Evolutionary conservation across 2,888 invertebrate species (phyloP), one percentile per base, ranked within the genome.

Genomic region (Ommatoiulus sabulosus): DNA sequence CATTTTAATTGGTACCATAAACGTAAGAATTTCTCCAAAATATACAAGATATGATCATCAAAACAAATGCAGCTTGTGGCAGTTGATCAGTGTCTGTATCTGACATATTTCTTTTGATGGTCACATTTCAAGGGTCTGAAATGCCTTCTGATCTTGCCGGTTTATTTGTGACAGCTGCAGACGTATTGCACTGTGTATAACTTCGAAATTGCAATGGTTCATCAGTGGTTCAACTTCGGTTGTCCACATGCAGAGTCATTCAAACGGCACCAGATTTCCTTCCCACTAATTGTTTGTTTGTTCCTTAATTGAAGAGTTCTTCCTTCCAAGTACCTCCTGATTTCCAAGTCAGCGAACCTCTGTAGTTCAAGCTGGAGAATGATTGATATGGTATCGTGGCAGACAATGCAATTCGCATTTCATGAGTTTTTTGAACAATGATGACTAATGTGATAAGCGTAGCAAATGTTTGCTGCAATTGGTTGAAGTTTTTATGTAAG

Each of bases 211-310:
- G 57, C 17, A 5, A 46, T 15, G 57, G 57, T 57, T 57, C 57
- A 57, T 17, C 57, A 17, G 57, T 57, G 57, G 57, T 17, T 57
- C 2, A 57, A 57, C 57, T 57, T 57, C 5, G 57, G 57, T 57
- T 57, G 57, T 57, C 57, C 57, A 57, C 57, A 57, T 57, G 57
- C 57, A 57, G 57, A 57, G 17, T 57, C 57, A 57, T 57, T 57
- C 17, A 17, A 57, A 17, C 10, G 57, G 17, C 57, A 57, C 57
- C 57, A 57, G 17, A 5, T 15, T 57, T 57, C 57, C 3, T 57
- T 17, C 57, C 15, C 57, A 12, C 15, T 57, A 57, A 57, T 57
- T 57, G 57, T 57, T 57, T 57, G 57, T 57, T 57, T 57, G 57
- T 57, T 17, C 57, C 57, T 5, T 48, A 48, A 48, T 48, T 48